phyloP scores from a whole-genome alignment of 2,797 vertebrate species.

The Spheniscus humboldti region DNA sequence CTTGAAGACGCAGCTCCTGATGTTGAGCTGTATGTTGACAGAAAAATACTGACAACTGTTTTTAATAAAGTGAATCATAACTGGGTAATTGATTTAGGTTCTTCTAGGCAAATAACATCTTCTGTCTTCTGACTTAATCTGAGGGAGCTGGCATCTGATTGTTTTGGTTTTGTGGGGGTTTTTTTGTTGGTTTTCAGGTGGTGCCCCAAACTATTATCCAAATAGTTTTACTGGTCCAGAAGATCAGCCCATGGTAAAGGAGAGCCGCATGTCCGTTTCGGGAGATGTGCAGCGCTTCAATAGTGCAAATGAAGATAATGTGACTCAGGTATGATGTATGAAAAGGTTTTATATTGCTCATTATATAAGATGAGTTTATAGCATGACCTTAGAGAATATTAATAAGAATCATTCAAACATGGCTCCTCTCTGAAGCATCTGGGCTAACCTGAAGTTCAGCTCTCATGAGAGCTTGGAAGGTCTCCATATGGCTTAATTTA shows the following conservation, averaged over 20 bases:
- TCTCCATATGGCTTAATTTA: neutral
- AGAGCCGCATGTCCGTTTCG: slow-evolving; percentile 68
- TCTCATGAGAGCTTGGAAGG: neutral
- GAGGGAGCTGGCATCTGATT: neutral
- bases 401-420: neutral
- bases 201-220: slow-evolving; percentile 94
- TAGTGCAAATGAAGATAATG: slow-evolving; percentile 84
- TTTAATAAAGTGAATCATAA: neutral
- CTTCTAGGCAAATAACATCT: neutral
- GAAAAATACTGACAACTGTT: neutral
- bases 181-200: slow-evolving; percentile 73
- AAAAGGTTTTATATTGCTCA: neutral
- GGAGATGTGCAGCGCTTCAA: slow-evolving; percentile 85
- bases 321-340: slow-evolving; percentile 82
- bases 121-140: neutral
- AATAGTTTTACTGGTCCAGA: slow-evolving; percentile 93
- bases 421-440: neutral
- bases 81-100: neutral
- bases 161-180: neutral
- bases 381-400: neutral
- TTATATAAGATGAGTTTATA: neutral
- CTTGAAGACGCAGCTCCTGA: neutral
- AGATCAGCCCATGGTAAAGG: slow-evolving; percentile 64
- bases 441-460: neutral
- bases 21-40: neutral